Evolutionary conservation across 2,888 invertebrate species (phyloP).

Genomic region (Pinctada fucata): DNA sequence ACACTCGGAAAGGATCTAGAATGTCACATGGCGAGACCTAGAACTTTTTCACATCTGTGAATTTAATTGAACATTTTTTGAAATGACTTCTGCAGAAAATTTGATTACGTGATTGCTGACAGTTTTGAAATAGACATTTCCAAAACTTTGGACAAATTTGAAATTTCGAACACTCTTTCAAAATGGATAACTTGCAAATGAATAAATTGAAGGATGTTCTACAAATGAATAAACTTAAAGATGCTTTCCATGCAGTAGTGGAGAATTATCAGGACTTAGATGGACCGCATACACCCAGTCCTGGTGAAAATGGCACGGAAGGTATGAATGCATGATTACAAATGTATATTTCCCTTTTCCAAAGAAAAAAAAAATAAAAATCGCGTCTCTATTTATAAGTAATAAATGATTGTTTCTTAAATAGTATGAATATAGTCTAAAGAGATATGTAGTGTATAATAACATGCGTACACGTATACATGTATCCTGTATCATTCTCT

Average conservation of each 20-base stretch:
- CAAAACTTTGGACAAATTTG: no score
- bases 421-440: not conserved
- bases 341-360: not conserved
- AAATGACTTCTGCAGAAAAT: no score
- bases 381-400: not conserved
- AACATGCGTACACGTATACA: not conserved
- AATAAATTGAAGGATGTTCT: not conserved
- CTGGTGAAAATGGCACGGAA: conserved; percentile 34
- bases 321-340: not conserved
- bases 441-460: not conserved
- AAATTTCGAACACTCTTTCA: no score
- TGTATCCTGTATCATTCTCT: not conserved
- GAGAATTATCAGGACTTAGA: conserved; percentile 63
- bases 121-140: no score
- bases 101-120: no score
- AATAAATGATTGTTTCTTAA: not conserved
- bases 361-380: not conserved
- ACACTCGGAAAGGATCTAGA: no score
- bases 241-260: conserved; percentile 56
- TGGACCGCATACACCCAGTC: conserved; percentile 41
- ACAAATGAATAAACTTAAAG: conserved; percentile 49
- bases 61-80: no score
- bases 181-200: no score
- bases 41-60: no score
- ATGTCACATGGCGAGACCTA: no score